Conservation (phyloP, 1,140 invertebrate species). For the Eupeodes corollae region DNA sequence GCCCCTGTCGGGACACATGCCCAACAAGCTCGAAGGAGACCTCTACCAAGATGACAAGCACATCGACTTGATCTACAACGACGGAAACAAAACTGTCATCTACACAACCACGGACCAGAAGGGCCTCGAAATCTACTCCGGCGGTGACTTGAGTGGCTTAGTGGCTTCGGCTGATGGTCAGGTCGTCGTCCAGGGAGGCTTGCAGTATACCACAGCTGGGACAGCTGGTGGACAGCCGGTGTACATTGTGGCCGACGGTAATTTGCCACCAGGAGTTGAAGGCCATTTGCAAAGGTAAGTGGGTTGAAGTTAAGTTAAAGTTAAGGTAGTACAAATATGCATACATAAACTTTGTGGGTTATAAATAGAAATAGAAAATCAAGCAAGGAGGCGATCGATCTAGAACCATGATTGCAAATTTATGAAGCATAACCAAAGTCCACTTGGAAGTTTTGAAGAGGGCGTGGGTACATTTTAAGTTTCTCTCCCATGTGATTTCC, state of each 20-base stretch:
- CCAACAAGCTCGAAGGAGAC: conserved; percentile 29
- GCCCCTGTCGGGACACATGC: conserved; percentile 40
- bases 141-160: conserved; percentile 40
- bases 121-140: conserved; percentile 39
- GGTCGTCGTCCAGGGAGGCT: conserved; percentile 29
- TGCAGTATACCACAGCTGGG: conserved; percentile 28
- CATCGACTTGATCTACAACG: conserved; percentile 69
- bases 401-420: no score
- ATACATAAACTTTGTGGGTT: no score
- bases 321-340: no score
- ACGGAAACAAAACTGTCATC: conserved; percentile 68
- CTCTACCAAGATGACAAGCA: conserved; percentile 31
- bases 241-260: conserved; percentile 31
- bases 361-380: no score
- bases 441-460: no score
- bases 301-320: neutral
- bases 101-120: conserved; percentile 52
- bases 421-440: no score
- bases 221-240: conserved; percentile 26
- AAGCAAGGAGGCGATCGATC: no score
- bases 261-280: conserved; percentile 22
- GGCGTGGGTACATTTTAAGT: no score
- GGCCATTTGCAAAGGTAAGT: conserved; percentile 36
- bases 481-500: no score
- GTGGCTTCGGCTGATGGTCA: conserved; percentile 28